Percentiles rank a stretch among this genome's conserved stretches.
Evolutionary conservation across 2,113 vertebrate species (phyloP).

Genomic region (Numida meleagris): DNA sequence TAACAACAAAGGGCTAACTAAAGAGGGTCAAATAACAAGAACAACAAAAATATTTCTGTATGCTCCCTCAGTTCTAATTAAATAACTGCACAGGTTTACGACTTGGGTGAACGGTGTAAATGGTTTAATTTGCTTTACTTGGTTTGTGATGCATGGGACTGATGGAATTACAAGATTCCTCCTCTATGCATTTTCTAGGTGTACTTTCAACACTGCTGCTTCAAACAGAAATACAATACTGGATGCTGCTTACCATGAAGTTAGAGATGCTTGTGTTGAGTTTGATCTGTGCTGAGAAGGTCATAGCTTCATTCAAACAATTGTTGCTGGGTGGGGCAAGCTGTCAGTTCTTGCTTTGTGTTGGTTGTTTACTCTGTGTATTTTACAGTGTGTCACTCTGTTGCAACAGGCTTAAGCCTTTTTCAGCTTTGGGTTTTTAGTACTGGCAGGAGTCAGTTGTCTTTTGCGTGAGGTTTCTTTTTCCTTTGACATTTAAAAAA

Average conservation of each 20-base stretch:
- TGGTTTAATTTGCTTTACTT: background rate
- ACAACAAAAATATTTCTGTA: background rate
- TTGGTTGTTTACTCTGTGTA: background rate
- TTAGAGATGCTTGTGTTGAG: background rate
- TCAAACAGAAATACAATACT: no score
- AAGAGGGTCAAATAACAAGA: background rate
- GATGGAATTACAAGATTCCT: background rate
- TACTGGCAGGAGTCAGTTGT: no score
- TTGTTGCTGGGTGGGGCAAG: no score
- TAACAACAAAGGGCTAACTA: background rate
- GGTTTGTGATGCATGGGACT: background rate
- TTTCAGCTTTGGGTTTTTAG: background rate
- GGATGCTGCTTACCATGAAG: background rate
- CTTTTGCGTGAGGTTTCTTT: background rate
- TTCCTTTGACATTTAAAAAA: no score
- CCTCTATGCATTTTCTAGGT: background rate
- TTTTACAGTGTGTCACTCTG: fast-evolving
- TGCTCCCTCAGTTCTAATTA: no score
- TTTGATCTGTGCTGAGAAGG: background rate
- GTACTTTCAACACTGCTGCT: background rate
- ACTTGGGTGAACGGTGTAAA: background rate
- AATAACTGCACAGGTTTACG: background rate
- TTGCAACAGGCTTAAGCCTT: background rate
- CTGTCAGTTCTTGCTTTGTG: background rate
- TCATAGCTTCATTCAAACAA: background rate